A percentile compares a stretch with the other conserved stretches of the same genome.
phyloP scores from a whole-genome alignment of 2,113 vertebrate genomes.

The Trinectes maculatus region DNA sequence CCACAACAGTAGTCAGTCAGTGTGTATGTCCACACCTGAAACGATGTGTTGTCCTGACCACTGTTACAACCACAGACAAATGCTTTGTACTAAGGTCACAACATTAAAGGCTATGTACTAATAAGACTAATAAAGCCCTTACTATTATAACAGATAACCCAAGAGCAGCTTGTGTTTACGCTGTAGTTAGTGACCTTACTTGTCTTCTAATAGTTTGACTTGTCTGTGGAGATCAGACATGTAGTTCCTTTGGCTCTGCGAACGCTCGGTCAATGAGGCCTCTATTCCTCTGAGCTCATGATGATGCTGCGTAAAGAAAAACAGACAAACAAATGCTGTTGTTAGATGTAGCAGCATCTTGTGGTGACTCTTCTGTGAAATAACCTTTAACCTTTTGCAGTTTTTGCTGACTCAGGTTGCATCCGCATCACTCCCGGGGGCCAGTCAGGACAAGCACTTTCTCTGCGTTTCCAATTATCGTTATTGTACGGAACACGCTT shows the following conservation, averaged over 20 bases:
- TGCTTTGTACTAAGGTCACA: no score
- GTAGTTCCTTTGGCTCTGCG: constrained; percentile 73
- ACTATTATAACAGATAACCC: no score
- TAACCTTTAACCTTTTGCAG: constrained; percentile 24
- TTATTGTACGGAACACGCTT: constrained; percentile 52
- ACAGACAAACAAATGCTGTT: constrained; percentile 4
- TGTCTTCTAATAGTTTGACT: constrained; percentile 84
- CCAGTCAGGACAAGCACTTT: constrained; percentile 38
- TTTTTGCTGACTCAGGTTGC: constrained; percentile 39
- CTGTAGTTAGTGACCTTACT: constrained; percentile 69
- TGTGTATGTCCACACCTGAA: not conserved
- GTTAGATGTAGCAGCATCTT: not conserved
- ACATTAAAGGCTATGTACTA: no score
- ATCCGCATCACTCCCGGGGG: constrained; percentile 5
- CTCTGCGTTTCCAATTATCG: constrained; percentile 66
- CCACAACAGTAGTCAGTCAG: not conserved
- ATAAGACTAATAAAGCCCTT: no score
- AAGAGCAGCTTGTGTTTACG: not conserved
- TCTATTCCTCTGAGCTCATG: constrained; percentile 82
- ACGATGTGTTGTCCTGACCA: not conserved
- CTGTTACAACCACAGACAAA: no score
- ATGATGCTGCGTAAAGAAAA: constrained; percentile 73
- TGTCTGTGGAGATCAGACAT: constrained; percentile 79
- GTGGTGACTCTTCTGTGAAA: not conserved
- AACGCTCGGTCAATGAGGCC: constrained; percentile 39